Conservation (phyloP, 2,888 invertebrate genomes). For the Phrixothrix hirtus region DNA sequence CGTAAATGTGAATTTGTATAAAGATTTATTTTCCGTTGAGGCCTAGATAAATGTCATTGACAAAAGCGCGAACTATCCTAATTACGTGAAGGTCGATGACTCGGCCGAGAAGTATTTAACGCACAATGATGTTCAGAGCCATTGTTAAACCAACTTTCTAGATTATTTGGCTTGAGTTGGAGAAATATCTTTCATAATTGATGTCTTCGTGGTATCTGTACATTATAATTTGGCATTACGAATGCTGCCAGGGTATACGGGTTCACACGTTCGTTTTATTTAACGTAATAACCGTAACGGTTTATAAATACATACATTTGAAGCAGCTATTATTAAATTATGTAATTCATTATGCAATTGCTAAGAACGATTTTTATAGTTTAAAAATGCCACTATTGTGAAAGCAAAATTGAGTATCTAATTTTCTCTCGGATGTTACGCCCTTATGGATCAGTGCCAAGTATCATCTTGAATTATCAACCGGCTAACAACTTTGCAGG, state of each 20-base stretch:
- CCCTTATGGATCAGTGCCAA: too few species aligned
- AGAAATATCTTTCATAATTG: constrained; percentile 19
- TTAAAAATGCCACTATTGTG: too few species aligned
- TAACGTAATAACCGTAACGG: too few species aligned
- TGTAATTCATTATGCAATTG: too few species aligned
- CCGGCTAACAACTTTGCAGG: too few species aligned
- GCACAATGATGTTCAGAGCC: constrained; percentile 12
- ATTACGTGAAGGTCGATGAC: constrained; percentile 17
- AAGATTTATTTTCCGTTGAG: constrained; percentile 6
- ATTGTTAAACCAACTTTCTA: constrained; percentile 25
- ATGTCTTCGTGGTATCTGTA: constrained; percentile 21
- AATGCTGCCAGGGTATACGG: constrained; percentile 9
- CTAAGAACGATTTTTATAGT: too few species aligned
- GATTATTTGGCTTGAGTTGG: constrained; percentile 19
- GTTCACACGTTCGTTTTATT: constrained; percentile 14
- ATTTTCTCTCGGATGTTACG: too few species aligned
- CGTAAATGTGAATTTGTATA: neutral
- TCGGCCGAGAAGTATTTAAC: constrained; percentile 5
- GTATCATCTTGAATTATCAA: too few species aligned
- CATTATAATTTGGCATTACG: constrained; percentile 25
- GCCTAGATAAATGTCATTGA: constrained; percentile 16
- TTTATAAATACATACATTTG: neutral
- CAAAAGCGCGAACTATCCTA: constrained; percentile 16
- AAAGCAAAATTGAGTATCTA: too few species aligned
- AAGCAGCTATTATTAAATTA: neutral